Evolutionary conservation across 1,140 invertebrate genomes (phyloP).

Genomic region (Pteromalus puparum): DNA sequence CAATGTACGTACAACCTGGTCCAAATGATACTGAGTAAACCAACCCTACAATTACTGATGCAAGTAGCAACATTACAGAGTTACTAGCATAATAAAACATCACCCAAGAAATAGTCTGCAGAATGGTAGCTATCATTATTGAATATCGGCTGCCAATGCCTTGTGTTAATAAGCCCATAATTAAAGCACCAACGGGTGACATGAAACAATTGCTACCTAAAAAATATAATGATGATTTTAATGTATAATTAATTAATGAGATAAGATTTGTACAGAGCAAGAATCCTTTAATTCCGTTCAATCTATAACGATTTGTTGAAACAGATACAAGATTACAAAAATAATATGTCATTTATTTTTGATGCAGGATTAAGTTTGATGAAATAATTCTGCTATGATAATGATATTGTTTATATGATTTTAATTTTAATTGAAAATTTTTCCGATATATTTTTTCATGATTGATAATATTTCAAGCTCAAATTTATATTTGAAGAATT

Average conservation of each 20-base stretch:
- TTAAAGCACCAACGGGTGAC: not conserved
- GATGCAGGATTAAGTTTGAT: no score
- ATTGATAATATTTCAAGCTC: not conserved
- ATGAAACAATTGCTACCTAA: not conserved
- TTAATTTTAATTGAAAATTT: no score
- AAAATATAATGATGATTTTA: not conserved
- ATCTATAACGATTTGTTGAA: no score
- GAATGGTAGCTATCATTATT: not conserved
- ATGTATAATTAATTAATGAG: no score
- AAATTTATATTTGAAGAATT: not conserved
- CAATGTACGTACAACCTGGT: not conserved
- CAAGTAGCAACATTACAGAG: not conserved
- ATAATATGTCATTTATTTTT: no score
- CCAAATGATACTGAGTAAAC: not conserved
- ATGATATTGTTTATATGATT: no score
- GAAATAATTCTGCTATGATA: no score
- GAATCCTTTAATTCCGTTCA: no score
- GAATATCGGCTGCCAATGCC: not conserved
- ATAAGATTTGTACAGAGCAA: no score
- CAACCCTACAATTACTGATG: not conserved
- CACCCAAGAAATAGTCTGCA: not conserved
- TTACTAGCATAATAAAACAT: slow-evolving; percentile 3
- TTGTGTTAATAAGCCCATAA: not conserved
- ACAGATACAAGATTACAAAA: no score
- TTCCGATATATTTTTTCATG: no score